These are phyloP conservation scores for Drosophila kambysellisi DNA, from an alignment of 2,888 invertebrate genomes.

Conservation along the genomic window DNA sequence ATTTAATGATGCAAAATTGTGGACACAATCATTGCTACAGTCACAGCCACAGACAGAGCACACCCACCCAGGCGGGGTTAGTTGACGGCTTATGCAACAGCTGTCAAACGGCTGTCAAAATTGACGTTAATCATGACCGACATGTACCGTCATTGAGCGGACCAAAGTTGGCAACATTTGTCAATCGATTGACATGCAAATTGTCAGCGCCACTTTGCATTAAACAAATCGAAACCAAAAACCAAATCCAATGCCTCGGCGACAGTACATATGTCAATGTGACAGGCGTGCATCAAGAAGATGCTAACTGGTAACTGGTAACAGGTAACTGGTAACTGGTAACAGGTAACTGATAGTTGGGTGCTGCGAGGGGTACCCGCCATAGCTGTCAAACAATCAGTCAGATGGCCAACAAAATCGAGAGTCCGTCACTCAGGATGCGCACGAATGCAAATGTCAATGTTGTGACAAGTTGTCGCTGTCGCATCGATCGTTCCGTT, in stretches of 20 bases:
- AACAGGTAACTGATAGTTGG: conserved; percentile 3
- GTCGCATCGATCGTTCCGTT: conserved; percentile 35
- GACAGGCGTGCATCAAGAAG: conserved; percentile 70
- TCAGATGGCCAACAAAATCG: conserved; percentile 57
- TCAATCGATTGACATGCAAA: conserved; percentile 79
- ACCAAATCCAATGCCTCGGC: conserved; percentile 26
- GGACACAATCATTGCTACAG: conserved; percentile 13
- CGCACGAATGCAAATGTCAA: conserved; percentile 80
- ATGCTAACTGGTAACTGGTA: conserved; percentile 26
- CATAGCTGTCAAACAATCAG: conserved; percentile 75
- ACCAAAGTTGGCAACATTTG: conserved; percentile 80
- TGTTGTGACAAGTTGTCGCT: conserved; percentile 75
- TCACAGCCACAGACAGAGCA: conserved; percentile 11
- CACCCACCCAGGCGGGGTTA: conserved; percentile 55
- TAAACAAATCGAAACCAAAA: conserved; percentile 23
- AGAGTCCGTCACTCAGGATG: conserved; percentile 74
- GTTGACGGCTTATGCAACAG: conserved; percentile 68
- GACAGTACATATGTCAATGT: conserved; percentile 78
- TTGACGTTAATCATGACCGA: conserved; percentile 73
- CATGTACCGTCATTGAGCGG: conserved; percentile 67
- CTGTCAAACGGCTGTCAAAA: conserved; percentile 78
- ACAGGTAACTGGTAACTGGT: conserved; percentile 23
- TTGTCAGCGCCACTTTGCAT: conserved; percentile 77
- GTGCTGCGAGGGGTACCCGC: conserved; percentile 1
- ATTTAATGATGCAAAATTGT: conserved; percentile 72